Conservation (phyloP, 2,888 invertebrate genomes). For the Oxytorus armatus region DNA sequence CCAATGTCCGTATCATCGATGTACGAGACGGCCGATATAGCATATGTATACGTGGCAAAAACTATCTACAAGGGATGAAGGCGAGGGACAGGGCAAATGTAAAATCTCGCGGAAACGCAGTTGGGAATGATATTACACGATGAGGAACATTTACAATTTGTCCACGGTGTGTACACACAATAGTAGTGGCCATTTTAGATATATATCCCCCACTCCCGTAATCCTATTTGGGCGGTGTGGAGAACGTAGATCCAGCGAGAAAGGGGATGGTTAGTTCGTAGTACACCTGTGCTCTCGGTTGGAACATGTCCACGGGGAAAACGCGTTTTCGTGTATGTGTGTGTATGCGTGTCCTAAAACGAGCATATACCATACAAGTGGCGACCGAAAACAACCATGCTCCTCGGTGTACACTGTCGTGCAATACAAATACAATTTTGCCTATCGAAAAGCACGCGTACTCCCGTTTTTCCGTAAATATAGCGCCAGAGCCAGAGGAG, state of each 20-base stretch:
- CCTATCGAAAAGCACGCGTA: constrained; percentile 21
- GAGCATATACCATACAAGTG: constrained; percentile 50
- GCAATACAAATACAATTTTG: constrained; percentile 54
- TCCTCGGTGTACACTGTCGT: constrained; percentile 7
- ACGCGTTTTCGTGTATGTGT: constrained; percentile 37
- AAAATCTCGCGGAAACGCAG: constrained; percentile 71
- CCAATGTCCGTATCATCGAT: too few species aligned
- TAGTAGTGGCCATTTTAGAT: constrained; percentile 61
- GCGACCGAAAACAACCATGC: constrained; percentile 29
- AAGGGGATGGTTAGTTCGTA: constrained; percentile 2
- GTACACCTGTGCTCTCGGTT: constrained; percentile 61
- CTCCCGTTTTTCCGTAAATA: not conserved
- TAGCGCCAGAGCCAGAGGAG: not conserved
- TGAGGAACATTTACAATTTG: constrained; percentile 68
- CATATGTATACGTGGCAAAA: not conserved
- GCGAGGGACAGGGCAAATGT: constrained; percentile 66
- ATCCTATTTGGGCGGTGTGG: constrained; percentile 43
- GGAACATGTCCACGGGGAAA: constrained; percentile 62
- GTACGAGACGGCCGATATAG: not conserved
- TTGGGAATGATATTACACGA: constrained; percentile 57
- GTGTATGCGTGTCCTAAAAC: constrained; percentile 45
- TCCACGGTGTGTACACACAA: constrained; percentile 64
- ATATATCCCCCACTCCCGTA: constrained; percentile 63
- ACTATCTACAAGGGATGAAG: not conserved
- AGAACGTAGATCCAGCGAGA: constrained; percentile 22